Evolutionary conservation across 2,797 vertebrate genomes (phyloP), one percentile per base, ranked within the genome.

Genomic region (Neoniphon sammara): DNA sequence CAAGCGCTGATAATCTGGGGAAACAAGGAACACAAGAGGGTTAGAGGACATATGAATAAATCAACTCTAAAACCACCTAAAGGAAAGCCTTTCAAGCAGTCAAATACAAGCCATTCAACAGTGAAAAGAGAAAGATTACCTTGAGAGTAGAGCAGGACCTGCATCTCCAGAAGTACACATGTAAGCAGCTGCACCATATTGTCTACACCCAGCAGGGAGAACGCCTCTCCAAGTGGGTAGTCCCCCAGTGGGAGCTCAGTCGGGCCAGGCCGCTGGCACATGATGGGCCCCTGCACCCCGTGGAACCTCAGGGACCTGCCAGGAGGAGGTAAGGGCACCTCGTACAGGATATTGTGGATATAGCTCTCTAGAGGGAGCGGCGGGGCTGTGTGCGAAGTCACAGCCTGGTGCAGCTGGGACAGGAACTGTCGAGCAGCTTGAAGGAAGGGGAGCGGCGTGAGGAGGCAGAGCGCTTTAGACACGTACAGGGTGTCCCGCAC

Each of bases 331-430:
- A 99, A 91, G 0, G 97, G 98, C 36, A 99, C 98, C 90, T 99
- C 98, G 0, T 97, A 99, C 59, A 99, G 95, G 81, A 99, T 94
- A 73, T 99, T 99, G 82, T 99, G 95, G 89, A 99, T 94, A 85
- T 99, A 99, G 92, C 98, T 99, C 86, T 99, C 98, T 63, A 99
- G 88, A 0, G 98, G 97, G 34, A 99, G 93, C 0, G 98, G 97
- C 0, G 97, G 97, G 0, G 97, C 96, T 49, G 95, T 95, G 75
- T 94, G 94, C 0, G 96, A 97, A 0, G 93, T 92, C 21, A 98
- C 97, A 0, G 97, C 97, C 75, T 91, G 94, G 76, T 99, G 95
- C 17, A 99, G 94, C 89, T 99, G 98, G 65, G 95, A 85, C 59
- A 99, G 93, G 85, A 99, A 99, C 79, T 96, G 96, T 58, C 94